Base-by-base conservation (phyloP, 2,888 invertebrate genomes). In the Nephrocerus scutellatus region DNA sequence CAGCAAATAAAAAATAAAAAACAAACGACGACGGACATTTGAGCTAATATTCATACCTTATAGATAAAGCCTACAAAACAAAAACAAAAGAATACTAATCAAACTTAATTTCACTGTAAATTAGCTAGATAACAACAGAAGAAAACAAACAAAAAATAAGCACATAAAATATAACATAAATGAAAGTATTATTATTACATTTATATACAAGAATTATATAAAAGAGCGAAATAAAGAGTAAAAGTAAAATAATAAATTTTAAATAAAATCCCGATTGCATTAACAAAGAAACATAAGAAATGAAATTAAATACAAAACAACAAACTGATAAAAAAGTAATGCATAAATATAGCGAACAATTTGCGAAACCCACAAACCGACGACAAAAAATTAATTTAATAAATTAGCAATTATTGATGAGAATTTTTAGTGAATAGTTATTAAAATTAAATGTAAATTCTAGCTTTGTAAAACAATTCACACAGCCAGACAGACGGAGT, bases 131-230 rank as follows among this genome's bases (percentile, higher is more conserved):
- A 30, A 38, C 33, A 30, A 34, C 13, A 34, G 31, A 30, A n/a
- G n/a, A n/a, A n/a, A n/a, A n/a, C n/a, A n/a, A 33, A 37, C 33
- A 41, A 41, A 37, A 33, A 18, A 37, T n/a, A 42, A 38, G 42
- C 42, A 42, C 42, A 38, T 42, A 30, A 34, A 22, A 22, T 26
- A 34, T 41, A n/a, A n/a, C n/a, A n/a, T n/a, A n/a, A n/a, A 24
- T 33, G 30, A 35, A 31, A 41, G 36, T 41, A 36, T 41, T 41
- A 32, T 29, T 41, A 36, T 23, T 29, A 41, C 36, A 35, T 42
- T 38, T 38, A 42, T 26, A 16, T 41, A 33, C 29, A 23, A 30
- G 29, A 36, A 22, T 15, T 30, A 30, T n/a, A 22, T 18, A 6
- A 36, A 36, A 36, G 18, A 23, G 3, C 29, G 25, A 36, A 28